Base-by-base conservation (phyloP, 2,888 invertebrate species). In the Cepaea hortensis region DNA sequence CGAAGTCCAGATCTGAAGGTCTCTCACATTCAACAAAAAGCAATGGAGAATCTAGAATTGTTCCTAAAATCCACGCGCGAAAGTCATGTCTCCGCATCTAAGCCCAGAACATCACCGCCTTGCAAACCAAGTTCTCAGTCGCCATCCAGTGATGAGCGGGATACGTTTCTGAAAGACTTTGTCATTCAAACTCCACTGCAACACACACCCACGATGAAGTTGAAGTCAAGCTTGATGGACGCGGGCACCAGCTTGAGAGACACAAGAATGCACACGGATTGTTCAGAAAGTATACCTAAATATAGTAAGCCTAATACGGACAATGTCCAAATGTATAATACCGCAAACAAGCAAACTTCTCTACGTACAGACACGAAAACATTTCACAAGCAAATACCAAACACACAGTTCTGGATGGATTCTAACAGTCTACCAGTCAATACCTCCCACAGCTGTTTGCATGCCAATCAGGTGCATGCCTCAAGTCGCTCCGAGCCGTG, bases 21-120 rank as follows among this genome's bases (percentile, higher is more conserved):
- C 20, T 73, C 48, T 61, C 55, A 68, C 23, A 77, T 85, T 85
- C 77, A 85, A 35, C 77, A 79, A 23, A 85, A 79, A 72, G 85
- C 85, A 4, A 20, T 70, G 50, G 85, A 85, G 70, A 85, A 85
- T 70, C 35, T 85, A 23, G 85, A 85, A 15, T n/a, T 85, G 18
- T 85, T 85, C 55, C 5, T 85, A n/a, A 85, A 70, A 46, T 85
- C 85, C 1, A 23, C 18, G 62, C 61, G 62, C 3, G 62, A 79
- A 18, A 35, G 18, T 0, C 23, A 15, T 35, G 0, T 13, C 15
- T 35, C 46, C 4, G 3, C 1, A 5, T 35, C 4, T 18, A 15
- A 7, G 13, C 15, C 62, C 4, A 62, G 35, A 62, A 62, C 62
- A 11, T 79, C 79, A 35, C 79, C 79, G 5, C 79, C 79, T 0